phyloP scores from a whole-genome alignment of 2,113 vertebrate species.

The Silurus asotus region DNA sequence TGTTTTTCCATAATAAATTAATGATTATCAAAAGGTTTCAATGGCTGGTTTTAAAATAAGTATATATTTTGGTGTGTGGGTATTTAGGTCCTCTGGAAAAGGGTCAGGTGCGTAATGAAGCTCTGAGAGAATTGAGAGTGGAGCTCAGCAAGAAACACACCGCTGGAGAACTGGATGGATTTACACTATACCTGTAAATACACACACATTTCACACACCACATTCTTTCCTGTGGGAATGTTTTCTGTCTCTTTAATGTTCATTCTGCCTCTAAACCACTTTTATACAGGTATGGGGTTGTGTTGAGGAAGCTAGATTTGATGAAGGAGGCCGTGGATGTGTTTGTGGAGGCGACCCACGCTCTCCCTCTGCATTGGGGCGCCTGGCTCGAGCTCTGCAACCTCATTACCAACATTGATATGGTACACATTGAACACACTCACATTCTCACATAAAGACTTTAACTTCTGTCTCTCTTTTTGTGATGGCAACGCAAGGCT shows the following conservation, averaged over 20 bases:
- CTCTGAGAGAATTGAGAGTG: conserved; percentile 88
- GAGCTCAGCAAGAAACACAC: conserved; percentile 96
- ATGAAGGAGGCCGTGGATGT: conserved; percentile 95
- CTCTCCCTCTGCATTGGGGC: conserved; percentile 94
- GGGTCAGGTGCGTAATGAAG: conserved; percentile 97
- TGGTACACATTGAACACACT: conserved; percentile 74
- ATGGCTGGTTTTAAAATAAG: background rate
- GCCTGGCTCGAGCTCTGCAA: conserved; percentile 98
- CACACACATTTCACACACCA: background rate
- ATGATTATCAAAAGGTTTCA: background rate
- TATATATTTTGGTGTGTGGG: background rate
- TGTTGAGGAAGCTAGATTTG: conserved; percentile 93
- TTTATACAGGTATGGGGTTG: conserved; percentile 86
- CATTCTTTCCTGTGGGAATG: background rate
- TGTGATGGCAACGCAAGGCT: background rate
- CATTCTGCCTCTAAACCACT: background rate
- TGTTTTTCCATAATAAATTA: background rate
- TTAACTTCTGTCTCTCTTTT: background rate
- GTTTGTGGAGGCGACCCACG: conserved; percentile 90
- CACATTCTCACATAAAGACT: background rate
- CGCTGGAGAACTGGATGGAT: conserved; percentile 91
- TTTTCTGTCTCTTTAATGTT: background rate
- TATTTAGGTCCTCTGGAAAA: conserved; percentile 92
- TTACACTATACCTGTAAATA: conserved; percentile 89
- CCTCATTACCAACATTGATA: conserved; percentile 97